A percentile compares a stretch with the other conserved stretches of the same genome.
phyloP scores from a whole-genome alignment of 2,888 invertebrate genomes.

The Andrena dorsata region DNA sequence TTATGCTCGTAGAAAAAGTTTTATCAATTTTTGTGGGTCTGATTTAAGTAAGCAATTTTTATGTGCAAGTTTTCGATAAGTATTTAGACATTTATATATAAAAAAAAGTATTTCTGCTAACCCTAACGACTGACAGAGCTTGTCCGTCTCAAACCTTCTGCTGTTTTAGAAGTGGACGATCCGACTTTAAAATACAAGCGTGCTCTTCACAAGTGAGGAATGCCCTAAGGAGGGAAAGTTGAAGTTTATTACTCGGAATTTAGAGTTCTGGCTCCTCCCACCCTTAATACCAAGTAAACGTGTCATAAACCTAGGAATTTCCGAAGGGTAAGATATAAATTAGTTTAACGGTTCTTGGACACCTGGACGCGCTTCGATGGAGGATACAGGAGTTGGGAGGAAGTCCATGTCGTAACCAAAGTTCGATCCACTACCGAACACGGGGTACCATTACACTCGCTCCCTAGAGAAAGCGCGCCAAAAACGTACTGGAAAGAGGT shows the following conservation, averaged over 20 bases:
- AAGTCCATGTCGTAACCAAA: conserved; percentile 28
- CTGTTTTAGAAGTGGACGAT: too few species aligned
- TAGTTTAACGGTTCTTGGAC: conserved; percentile 36
- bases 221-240: conserved; percentile 21
- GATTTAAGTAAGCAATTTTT: too few species aligned
- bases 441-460: neutral
- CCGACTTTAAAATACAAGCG: too few species aligned
- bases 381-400: conserved; percentile 12
- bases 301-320: conserved; percentile 26
- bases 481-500: too few species aligned
- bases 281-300: conserved; percentile 17
- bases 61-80: too few species aligned
- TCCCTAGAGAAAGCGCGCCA: neutral
- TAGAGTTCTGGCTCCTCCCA: conserved; percentile 13
- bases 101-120: too few species aligned
- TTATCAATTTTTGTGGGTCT: too few species aligned
- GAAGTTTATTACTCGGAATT: conserved; percentile 17
- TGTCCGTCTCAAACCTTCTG: too few species aligned
- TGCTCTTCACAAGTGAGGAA: neutral
- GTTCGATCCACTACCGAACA: conserved; percentile 12
- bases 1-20: too few species aligned
- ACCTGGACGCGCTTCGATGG: conserved; percentile 18
- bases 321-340: conserved; percentile 30
- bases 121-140: too few species aligned
- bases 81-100: too few species aligned